Conservation (phyloP, 2,113 vertebrate genomes). For the Platanista minor region DNA sequence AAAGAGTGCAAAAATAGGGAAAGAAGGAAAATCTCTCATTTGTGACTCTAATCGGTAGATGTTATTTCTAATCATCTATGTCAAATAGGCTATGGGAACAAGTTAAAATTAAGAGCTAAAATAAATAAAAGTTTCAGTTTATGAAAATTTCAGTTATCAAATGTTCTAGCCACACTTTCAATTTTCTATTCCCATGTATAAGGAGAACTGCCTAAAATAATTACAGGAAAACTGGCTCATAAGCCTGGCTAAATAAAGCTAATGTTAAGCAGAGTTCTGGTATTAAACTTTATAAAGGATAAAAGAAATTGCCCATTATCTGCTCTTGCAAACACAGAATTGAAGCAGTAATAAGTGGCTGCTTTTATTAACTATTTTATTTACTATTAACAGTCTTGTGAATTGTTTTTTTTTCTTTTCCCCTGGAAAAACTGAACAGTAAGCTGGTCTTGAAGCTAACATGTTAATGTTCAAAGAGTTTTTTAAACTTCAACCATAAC, state of each 20-base stretch:
- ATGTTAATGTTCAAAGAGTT: background rate
- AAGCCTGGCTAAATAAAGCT: background rate
- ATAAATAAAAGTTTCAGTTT: background rate
- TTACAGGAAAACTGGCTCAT: background rate
- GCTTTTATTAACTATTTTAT: background rate
- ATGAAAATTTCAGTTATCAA: background rate
- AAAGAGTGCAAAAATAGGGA: background rate
- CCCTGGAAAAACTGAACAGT: background rate
- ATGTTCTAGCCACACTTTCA: background rate
- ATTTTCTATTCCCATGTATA: background rate
- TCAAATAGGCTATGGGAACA: background rate
- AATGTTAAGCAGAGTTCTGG: background rate
- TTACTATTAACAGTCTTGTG: background rate
- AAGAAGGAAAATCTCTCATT: background rate
- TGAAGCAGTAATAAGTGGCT: background rate
- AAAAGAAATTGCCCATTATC: background rate
- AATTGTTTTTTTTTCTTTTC: background rate
- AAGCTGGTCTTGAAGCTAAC: background rate
- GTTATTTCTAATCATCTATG: background rate
- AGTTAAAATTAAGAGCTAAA: constrained; percentile 10
- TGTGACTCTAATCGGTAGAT: background rate
- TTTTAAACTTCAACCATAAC: background rate
- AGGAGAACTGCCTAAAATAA: background rate
- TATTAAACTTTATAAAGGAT: background rate
- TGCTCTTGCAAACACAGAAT: background rate